Evolutionary conservation across 2,797 vertebrate species (phyloP), one percentile per base, ranked within the genome.

Genomic region (Cossypha heuglini): DNA sequence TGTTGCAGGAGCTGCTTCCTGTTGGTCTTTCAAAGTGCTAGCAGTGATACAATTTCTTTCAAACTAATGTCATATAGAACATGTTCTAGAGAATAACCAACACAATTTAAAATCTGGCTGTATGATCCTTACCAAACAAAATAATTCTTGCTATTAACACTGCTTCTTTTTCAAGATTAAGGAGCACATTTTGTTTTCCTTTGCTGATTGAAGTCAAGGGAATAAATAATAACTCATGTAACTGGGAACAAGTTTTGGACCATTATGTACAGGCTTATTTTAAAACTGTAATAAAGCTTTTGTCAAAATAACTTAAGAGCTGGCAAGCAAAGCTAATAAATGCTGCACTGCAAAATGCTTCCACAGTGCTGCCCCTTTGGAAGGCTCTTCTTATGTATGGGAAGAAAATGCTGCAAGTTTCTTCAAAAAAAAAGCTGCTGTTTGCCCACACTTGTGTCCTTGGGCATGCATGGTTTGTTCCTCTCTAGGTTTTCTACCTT

Each of bases 1-100:
- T 73, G 49, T 84, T 86, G 59, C 74, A 90, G 54, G 29, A 97
- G 86, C 45, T 90, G 89, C 63, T 94, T 97, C 82, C 81, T 84
- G 67, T 90, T 96, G 92, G 91, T 91, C 72, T 95, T 76, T 86
- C 74, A 67, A 69, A 91, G 77, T 38, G 80, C 91, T 91, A 71
- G 55, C 74, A 92, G 58, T 35, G 79, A 89, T 66, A 85, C 66
- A 89, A 71, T 92, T 59, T 68, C 54, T 83, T 92, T 86, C 72
- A 12, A 97, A 86, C 57, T 92, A 52, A 91, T 72, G 62, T 86
- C 78, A 83, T 38, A 81, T 9, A 76, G 52, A 89, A 84, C 55
- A 51, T 31, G 22, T 88, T 80, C 67, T 69, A 69, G 29, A 74
- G 49, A 93, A 49, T 26, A 71, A 74, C 20, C 61, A 55, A 72